Conservation (phyloP, 2,888 invertebrate species). For the Lasioglossum leucozonium region DNA sequence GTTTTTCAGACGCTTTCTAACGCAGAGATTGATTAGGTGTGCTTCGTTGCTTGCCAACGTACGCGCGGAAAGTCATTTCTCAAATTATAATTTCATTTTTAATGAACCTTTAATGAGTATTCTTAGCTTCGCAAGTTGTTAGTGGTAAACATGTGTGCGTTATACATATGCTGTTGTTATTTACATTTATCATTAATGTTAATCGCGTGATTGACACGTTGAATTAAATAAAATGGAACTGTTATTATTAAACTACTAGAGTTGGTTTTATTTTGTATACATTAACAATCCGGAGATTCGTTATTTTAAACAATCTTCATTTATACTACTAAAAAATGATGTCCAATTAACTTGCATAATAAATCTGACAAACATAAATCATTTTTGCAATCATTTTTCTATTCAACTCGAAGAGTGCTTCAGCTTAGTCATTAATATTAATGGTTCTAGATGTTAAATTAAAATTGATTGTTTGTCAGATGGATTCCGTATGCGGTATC, state of each 20-base stretch:
- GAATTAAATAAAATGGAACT: not conserved
- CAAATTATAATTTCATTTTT: not conserved
- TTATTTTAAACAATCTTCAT: no score
- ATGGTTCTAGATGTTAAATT: not conserved
- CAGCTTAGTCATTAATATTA: not conserved
- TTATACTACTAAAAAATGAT: not conserved
- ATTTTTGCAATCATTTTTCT: not conserved
- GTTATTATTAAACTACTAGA: not conserved
- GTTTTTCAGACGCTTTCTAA: not conserved
- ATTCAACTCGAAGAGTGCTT: not conserved
- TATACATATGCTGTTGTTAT: not conserved
- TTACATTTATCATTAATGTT: not conserved
- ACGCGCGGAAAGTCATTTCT: not conserved
- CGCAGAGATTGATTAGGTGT: not conserved
- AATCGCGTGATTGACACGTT: not conserved
- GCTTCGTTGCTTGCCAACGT: not conserved
- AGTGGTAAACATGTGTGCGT: not conserved
- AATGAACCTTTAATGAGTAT: not conserved
- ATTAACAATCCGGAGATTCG: not conserved
- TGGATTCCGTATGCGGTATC: not conserved
- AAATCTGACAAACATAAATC: not conserved
- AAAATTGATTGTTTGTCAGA: constrained; percentile 6
- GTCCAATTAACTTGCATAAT: not conserved
- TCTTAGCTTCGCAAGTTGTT: not conserved
- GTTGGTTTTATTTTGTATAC: not conserved